Conservation (phyloP, 2,888 invertebrate genomes). For the Drosophila quinaria region DNA sequence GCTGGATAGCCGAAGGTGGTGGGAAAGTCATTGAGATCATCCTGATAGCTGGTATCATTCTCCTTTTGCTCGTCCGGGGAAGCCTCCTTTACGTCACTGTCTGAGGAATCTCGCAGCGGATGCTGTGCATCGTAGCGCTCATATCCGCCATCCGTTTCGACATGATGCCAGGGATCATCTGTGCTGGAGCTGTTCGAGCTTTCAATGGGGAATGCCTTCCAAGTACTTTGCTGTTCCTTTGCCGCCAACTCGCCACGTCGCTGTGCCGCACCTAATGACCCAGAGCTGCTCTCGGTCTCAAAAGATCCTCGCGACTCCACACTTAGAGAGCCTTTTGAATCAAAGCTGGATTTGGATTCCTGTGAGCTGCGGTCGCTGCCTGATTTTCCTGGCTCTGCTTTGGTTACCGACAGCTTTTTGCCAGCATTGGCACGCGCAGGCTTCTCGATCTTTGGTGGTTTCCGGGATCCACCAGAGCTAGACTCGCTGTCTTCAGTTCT, state of each 20-base stretch:
- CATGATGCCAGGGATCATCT: slow-evolving; percentile 93
- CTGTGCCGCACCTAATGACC: slow-evolving; percentile 90
- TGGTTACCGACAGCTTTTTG: slow-evolving; percentile 85
- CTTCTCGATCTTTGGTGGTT: slow-evolving; percentile 86
- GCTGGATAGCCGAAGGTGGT: slow-evolving; percentile 91
- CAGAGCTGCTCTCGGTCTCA: slow-evolving; percentile 92
- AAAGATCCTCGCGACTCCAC: slow-evolving; percentile 91
- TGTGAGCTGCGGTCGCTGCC: slow-evolving; percentile 85
- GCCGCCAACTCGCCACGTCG: slow-evolving; percentile 88
- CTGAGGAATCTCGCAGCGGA: slow-evolving; percentile 83
- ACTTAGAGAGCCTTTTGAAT: slow-evolving; percentile 88
- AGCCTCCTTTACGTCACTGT: slow-evolving; percentile 86
- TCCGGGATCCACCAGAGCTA: slow-evolving; percentile 88
- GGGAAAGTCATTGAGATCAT: slow-evolving; percentile 92
- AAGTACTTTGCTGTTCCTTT: slow-evolving; percentile 91
- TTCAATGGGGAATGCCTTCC: slow-evolving; percentile 93
- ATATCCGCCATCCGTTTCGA: slow-evolving; percentile 89
- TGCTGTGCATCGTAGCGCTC: slow-evolving; percentile 87
- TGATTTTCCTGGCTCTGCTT: slow-evolving; percentile 85
- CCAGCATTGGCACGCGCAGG: slow-evolving; percentile 77
- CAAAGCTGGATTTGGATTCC: slow-evolving; percentile 88
- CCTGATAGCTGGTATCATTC: slow-evolving; percentile 89
- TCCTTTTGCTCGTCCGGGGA: slow-evolving; percentile 87
- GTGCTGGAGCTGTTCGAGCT: slow-evolving; percentile 94
- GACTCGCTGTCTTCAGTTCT: slow-evolving; percentile 88